A percentile compares a stretch with the other conserved stretches of the same genome.
These are phyloP conservation scores for Drosophila arawakana DNA, from an alignment of 1,140 invertebrate species.

Conservation along the genomic window DNA sequence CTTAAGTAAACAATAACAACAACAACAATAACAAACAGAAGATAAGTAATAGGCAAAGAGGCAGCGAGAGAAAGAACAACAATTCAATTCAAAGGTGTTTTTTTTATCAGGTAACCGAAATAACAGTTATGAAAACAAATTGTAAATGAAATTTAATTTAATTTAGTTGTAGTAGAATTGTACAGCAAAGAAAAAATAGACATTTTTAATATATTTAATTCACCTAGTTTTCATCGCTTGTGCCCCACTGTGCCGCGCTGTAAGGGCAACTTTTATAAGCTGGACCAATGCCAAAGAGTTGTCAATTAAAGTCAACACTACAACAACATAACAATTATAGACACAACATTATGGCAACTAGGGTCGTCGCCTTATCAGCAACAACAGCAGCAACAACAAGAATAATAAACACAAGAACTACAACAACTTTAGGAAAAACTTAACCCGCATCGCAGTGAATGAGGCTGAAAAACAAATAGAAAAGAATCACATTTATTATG, in stretches of 20 bases:
- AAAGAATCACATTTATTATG: constrained; percentile 78
- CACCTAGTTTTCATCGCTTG: background rate
- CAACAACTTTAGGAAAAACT: constrained; percentile 3
- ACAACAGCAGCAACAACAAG: constrained; percentile 11
- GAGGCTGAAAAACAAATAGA: constrained; percentile 59
- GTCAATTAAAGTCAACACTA: constrained; percentile 78
- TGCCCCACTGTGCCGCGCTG: constrained; percentile 51
- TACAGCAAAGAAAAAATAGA: no score
- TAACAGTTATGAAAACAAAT: no score
- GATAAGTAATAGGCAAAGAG: constrained; percentile 38
- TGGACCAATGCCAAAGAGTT: constrained; percentile 57
- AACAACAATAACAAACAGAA: constrained; percentile 41
- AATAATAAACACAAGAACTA: background rate
- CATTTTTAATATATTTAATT: no score
- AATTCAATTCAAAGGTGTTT: constrained; percentile 6
- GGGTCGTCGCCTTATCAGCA: constrained; percentile 57
- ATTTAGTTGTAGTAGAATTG: no score
- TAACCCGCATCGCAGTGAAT: constrained; percentile 22
- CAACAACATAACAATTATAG: constrained; percentile 44
- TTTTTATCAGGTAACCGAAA: no score
- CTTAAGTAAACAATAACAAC: constrained; percentile 73
- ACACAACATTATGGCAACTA: constrained; percentile 35
- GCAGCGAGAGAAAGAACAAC: constrained; percentile 13
- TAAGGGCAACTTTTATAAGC: constrained; percentile 8
- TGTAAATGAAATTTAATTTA: no score